Evolutionary conservation across 2,113 vertebrate species (phyloP).

Genomic region (Menura novaehollandiae): DNA sequence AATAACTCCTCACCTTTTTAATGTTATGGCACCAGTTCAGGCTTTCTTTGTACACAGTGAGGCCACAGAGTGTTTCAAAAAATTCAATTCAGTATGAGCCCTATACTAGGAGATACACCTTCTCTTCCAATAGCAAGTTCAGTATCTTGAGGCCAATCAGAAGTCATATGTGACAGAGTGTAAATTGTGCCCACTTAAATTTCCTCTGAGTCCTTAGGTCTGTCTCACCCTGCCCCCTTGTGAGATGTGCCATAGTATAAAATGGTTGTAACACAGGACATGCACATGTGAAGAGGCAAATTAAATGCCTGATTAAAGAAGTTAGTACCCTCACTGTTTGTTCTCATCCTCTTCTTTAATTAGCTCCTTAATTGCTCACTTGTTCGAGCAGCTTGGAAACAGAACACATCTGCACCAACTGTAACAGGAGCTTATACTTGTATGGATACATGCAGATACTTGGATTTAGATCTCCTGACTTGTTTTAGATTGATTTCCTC

Average conservation of each 20-base stretch:
- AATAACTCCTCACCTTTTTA: background rate
- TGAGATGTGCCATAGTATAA: background rate
- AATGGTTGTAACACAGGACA: background rate
- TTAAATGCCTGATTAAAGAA: slow-evolving; percentile 7
- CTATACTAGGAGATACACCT: background rate
- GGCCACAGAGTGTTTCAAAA: background rate
- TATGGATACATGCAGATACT: background rate
- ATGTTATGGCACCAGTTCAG: background rate
- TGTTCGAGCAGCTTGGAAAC: background rate
- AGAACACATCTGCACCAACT: background rate
- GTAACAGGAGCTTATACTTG: background rate
- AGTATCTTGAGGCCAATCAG: background rate
- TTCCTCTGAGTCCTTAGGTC: background rate
- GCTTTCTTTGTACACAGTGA: background rate
- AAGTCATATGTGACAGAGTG: background rate
- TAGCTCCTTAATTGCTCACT: slow-evolving; percentile 7
- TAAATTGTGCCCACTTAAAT: background rate
- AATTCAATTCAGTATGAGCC: background rate
- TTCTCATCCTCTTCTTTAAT: background rate
- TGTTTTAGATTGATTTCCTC: background rate
- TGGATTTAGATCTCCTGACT: background rate
- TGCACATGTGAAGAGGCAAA: background rate
- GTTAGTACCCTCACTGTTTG: background rate
- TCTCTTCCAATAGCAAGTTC: background rate
- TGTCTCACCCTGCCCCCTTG: background rate